Percentiles rank a stretch among this genome's conserved stretches.
These are phyloP conservation scores for Acleris laterana DNA, from an alignment of 2,888 invertebrate species.

Conservation along the genomic window DNA sequence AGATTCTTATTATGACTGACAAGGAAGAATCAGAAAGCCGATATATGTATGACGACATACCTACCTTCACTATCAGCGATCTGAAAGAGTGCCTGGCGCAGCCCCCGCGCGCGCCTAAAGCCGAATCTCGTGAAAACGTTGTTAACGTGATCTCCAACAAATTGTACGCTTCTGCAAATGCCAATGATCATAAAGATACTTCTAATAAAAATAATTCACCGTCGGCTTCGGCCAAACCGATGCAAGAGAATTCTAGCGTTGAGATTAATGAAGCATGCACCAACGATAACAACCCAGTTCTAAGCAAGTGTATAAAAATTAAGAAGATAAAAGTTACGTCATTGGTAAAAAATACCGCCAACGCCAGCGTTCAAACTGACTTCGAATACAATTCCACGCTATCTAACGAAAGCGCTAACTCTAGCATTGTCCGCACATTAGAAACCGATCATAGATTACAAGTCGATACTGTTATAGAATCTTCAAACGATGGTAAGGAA, in stretches of 20 bases:
- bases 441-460: constrained; percentile 29
- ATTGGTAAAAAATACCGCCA: constrained; percentile 41
- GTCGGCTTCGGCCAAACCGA: background rate
- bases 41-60: constrained; percentile 43
- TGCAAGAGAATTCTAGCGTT: background rate
- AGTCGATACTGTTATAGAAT: background rate
- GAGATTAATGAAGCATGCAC: background rate
- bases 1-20: constrained; percentile 58
- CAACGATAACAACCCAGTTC: background rate
- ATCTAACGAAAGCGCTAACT: constrained; percentile 31
- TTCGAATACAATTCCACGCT: constrained; percentile 23
- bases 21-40: constrained; percentile 47
- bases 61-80: constrained; percentile 51
- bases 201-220: background rate
- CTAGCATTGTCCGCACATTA: constrained; percentile 49
- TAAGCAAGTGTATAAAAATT: constrained; percentile 7
- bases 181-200: background rate
- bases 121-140: constrained; percentile 3
- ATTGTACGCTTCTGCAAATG: background rate
- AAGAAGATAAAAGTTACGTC: constrained; percentile 13
- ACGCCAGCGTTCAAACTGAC: constrained; percentile 55
- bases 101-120: background rate
- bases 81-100: constrained; percentile 46
- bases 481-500: constrained; percentile 31
- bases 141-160: background rate